These are phyloP conservation scores for Paguma larvata DNA, from an alignment of 2,797 vertebrate genomes.

Conservation along the genomic window DNA sequence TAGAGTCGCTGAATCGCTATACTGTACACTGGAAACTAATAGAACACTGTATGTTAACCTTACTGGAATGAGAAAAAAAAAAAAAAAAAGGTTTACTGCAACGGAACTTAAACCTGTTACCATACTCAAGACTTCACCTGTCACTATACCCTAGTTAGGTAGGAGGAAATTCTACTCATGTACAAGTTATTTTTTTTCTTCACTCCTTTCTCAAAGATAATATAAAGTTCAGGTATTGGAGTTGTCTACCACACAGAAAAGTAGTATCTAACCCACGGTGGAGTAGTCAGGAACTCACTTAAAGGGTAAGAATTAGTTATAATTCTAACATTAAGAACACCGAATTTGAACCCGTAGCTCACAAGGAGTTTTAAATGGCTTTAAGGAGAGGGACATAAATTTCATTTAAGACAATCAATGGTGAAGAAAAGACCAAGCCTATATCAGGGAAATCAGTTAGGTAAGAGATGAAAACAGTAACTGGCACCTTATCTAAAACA, in stretches of 20 bases:
- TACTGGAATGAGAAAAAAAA: neutral
- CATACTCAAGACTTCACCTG: neutral
- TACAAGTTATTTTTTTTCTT: conserved; percentile 44
- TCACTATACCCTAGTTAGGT: neutral
- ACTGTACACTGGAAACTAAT: neutral
- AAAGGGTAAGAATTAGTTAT: neutral
- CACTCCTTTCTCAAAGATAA: conserved; percentile 46
- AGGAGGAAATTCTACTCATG: conserved; percentile 4
- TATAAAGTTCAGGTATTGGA: neutral
- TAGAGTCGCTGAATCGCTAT: neutral
- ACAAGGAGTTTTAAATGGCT: neutral
- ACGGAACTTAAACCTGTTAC: neutral
- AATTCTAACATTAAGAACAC: neutral
- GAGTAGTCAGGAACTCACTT: neutral
- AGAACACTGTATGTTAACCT: neutral
- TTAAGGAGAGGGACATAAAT: neutral
- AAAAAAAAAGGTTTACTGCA: neutral
- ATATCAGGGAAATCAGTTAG: neutral
- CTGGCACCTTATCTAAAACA: neutral
- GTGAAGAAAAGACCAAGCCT: neutral
- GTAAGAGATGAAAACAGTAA: neutral
- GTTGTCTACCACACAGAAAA: conserved; percentile 36
- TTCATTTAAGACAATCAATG: neutral
- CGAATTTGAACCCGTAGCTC: neutral
- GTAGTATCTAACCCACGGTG: neutral